Conservation (phyloP, 2,888 invertebrate species). For the Neria commutata region DNA sequence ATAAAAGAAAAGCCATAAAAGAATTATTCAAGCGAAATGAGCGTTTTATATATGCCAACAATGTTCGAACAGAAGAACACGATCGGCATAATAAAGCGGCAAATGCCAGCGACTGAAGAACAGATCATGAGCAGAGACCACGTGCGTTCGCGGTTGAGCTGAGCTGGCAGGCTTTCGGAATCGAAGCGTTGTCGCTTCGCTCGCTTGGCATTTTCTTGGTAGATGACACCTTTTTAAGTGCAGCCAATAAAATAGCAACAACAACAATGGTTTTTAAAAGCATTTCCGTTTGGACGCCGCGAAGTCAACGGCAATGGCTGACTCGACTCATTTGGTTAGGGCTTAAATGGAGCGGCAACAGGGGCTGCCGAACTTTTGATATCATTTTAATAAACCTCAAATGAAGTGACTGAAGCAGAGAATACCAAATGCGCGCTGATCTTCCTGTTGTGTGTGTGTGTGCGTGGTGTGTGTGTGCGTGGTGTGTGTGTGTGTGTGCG, state of each 20-base stretch:
- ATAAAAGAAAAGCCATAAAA: background rate
- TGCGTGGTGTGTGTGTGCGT: background rate
- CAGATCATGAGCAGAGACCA: background rate
- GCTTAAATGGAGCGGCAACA: background rate
- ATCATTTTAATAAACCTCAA: background rate
- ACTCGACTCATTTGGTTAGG: no score
- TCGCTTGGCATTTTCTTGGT: no score
- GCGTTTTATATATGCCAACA: conserved; percentile 1
- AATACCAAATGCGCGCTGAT: background rate
- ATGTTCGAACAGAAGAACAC: background rate
- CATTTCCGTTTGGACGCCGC: no score
- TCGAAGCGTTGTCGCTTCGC: no score
- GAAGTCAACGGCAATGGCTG: no score
- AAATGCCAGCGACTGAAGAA: background rate
- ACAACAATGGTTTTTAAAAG: no score
- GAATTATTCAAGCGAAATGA: background rate
- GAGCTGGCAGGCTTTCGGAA: no score
- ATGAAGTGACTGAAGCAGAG: background rate
- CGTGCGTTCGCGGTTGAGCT: no score
- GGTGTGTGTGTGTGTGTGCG: background rate
- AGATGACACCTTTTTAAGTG: no score
- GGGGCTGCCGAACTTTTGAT: background rate
- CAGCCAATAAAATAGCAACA: no score
- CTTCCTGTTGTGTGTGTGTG: background rate
- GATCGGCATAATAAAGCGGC: background rate